These are phyloP conservation scores for Morpho achilles DNA, from an alignment of 2,888 invertebrate species.

Conservation along the genomic window DNA sequence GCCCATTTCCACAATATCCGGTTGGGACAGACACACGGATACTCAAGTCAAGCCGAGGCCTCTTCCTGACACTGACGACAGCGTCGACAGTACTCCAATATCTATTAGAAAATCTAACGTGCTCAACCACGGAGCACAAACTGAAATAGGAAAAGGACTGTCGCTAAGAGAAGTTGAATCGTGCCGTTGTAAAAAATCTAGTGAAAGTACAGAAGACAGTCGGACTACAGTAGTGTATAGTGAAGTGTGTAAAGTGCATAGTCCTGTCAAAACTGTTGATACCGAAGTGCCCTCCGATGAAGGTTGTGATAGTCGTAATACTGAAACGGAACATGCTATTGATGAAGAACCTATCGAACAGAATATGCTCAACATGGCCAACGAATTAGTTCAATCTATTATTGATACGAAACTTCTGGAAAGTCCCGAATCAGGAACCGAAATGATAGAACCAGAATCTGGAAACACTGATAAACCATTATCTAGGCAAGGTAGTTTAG, in stretches of 20 bases:
- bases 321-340: conserved; percentile 48
- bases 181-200: conserved; percentile 51
- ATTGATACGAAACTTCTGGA: conserved; percentile 57
- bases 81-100: conserved; percentile 39
- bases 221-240: conserved; percentile 77
- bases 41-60: conserved; percentile 31
- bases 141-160: conserved; percentile 66
- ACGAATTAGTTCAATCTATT: conserved; percentile 52
- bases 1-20: conserved; percentile 97
- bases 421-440: conserved; percentile 64
- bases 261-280: conserved; percentile 59
- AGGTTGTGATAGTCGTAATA: conserved; percentile 60
- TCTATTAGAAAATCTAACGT: conserved; percentile 46
- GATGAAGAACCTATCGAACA: conserved; percentile 44
- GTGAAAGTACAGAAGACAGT: conserved; percentile 38
- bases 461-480: conserved; percentile 58
- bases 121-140: conserved; percentile 68
- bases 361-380: conserved; percentile 39
- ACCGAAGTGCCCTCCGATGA: conserved; percentile 46
- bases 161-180: conserved; percentile 65
- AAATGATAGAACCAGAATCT: conserved; percentile 43
- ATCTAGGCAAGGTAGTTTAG: conserved; percentile 66
- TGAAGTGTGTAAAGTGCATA: conserved; percentile 82
- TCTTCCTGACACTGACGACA: conserved; percentile 40
- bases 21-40: conserved; percentile 87